Evolutionary conservation across 2,888 invertebrate species (phyloP), one percentile per base, ranked within the genome.

Genomic region (Lochmaea crataegi): DNA sequence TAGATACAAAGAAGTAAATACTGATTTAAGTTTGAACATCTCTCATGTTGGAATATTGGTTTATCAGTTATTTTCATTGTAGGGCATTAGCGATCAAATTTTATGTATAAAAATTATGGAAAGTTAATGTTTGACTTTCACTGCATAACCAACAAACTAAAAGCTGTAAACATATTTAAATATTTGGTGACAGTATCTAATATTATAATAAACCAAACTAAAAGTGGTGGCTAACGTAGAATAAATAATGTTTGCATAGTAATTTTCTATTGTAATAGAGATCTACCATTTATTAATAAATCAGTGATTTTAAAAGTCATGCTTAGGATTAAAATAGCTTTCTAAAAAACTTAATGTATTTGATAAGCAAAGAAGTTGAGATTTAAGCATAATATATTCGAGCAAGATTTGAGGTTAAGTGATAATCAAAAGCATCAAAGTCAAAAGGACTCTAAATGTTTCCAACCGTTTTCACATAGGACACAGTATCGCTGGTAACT

Each of bases 391-490:
- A 12, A 63, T 56, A 42, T 56, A 16, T 16, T 64, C 57, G 57
- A 75, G 68, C 63, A 75, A 22, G 66, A 75, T 80, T 82, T 82
- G 81, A 81, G 82, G 82, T 82, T 82, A 81, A 80, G 82, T 80
- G 82, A 77, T 57, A 45, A 56, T 61, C n/a, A 76, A 76, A 80
- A 80, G 79, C 79, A 76, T 78, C 72, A 75, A 81, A 79, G 81
- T 82, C 80, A 80, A 80, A 81, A 80, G 79, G 82, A 82, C 78
- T 82, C 81, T 82, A 81, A 80, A 78, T 76, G 77, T 73, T 77
- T 79, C 85, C 85, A 93, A 94, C 94, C 94, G 94, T 94, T 93
- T 92, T 94, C 89, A 94, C 94, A 92, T 93, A 94, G 91, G 91
- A 92, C 89, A 94, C 92, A 85, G 94, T 94, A 90, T 95, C 94